phyloP scores from a whole-genome alignment of 2,888 invertebrate species.

The Lasioglossum marginatum region DNA sequence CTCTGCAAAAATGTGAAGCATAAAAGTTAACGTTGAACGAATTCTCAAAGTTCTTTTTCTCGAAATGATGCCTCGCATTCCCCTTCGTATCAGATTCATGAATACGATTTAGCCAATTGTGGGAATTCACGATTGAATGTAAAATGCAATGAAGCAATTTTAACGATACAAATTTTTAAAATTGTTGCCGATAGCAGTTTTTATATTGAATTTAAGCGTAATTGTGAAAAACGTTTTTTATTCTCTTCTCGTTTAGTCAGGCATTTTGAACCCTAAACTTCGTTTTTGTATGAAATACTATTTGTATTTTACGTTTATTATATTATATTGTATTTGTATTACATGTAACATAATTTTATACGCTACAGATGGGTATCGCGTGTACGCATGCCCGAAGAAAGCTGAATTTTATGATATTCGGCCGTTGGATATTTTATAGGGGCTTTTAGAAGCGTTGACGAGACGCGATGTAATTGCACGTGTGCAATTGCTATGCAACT shows the following conservation, averaged over 20 bases:
- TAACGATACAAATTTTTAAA: not conserved
- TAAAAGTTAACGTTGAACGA: not conserved
- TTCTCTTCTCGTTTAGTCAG: not conserved
- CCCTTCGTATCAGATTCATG: not conserved
- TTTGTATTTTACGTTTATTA: not conserved
- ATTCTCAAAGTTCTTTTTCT: not conserved
- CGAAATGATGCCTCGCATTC: not conserved
- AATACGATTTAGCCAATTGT: not conserved
- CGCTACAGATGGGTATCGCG: not conserved
- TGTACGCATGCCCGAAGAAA: not conserved
- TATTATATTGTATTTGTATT: no score
- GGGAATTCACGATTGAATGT: not conserved
- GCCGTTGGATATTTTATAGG: slow-evolving; percentile 24
- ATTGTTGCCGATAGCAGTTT: not conserved
- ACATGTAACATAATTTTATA: not conserved
- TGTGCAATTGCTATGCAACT: slow-evolving; percentile 27
- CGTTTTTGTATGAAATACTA: not conserved
- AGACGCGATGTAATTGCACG: slow-evolving; percentile 33
- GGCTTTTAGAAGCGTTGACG: slow-evolving; percentile 33
- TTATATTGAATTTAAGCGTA: not conserved
- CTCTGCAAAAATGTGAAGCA: not conserved
- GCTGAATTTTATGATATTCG: not conserved
- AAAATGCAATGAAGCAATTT: not conserved
- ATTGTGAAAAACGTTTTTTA: not conserved
- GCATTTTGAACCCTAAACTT: not conserved